phyloP scores from a whole-genome alignment of 2,888 invertebrate genomes.

The Lapara coniferarum region DNA sequence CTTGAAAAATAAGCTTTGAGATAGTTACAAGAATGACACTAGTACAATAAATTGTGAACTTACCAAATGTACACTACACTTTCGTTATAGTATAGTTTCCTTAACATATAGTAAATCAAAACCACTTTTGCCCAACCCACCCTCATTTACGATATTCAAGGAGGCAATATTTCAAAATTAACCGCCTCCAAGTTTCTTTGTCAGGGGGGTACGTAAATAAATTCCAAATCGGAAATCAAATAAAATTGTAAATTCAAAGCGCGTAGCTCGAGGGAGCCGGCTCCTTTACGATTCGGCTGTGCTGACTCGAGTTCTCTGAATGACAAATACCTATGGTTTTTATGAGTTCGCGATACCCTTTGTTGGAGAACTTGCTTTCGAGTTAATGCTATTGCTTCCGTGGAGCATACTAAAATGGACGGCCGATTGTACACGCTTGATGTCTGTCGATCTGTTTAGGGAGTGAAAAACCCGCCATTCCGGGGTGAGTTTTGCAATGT shows the following conservation, averaged over 20 bases:
- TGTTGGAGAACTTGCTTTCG: conserved; percentile 35
- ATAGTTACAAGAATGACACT: too few species aligned
- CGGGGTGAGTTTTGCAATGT: too few species aligned
- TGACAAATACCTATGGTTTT: conserved; percentile 68
- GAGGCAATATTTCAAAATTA: conserved; percentile 19
- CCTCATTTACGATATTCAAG: conserved; percentile 25
- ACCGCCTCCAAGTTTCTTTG: conserved; percentile 25
- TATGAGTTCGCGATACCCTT: conserved; percentile 56
- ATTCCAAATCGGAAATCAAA: conserved; percentile 62
- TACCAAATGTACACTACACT: too few species aligned
- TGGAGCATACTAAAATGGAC: neutral
- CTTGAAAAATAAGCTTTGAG: too few species aligned
- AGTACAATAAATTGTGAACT: too few species aligned
- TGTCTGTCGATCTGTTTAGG: neutral
- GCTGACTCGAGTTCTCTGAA: conserved; percentile 55
- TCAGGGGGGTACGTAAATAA: conserved; percentile 26
- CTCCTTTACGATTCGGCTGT: conserved; percentile 32
- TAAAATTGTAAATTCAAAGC: conserved; percentile 60
- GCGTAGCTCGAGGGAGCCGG: conserved; percentile 18
- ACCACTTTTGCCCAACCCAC: neutral
- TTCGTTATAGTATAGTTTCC: too few species aligned
- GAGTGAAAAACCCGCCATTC: too few species aligned
- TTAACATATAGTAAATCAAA: too few species aligned
- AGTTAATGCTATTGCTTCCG: conserved; percentile 16
- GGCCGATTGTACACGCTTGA: neutral